Conservation (phyloP, 2,113 vertebrate species). For the Oreochromis tanganicae region DNA sequence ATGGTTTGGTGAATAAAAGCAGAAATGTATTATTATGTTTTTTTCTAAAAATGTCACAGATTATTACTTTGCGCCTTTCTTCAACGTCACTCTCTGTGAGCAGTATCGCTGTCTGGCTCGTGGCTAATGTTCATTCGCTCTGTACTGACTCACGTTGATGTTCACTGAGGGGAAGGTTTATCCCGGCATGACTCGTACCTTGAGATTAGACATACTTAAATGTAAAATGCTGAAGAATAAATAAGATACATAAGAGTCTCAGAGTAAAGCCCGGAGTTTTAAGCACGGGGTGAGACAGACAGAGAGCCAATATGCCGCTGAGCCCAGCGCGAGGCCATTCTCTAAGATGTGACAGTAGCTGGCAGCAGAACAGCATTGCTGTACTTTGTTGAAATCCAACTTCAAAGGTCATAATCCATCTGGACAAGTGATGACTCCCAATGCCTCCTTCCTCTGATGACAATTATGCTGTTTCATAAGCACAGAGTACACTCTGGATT, state of each 20-base stretch:
- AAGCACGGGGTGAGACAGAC: background rate
- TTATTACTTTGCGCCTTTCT: background rate
- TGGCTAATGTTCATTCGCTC: background rate
- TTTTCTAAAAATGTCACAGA: background rate
- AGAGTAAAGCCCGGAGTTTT: background rate
- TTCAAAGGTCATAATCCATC: constrained; percentile 67
- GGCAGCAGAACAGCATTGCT: constrained; percentile 43
- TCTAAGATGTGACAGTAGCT: constrained; percentile 52
- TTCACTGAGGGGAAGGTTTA: background rate
- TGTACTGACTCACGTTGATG: constrained; percentile 12
- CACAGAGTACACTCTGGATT: constrained; percentile 27
- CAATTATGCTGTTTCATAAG: constrained; percentile 51
- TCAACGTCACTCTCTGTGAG: background rate
- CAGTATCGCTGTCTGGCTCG: background rate
- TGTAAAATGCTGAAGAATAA: constrained; percentile 10
- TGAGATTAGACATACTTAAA: background rate
- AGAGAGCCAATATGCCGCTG: background rate
- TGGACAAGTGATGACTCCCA: constrained; percentile 56
- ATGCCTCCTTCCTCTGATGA: constrained; percentile 18
- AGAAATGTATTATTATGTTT: background rate
- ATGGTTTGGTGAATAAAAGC: background rate
- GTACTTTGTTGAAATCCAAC: constrained; percentile 57
- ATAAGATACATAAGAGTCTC: constrained; percentile 2
- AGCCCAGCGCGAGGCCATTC: constrained; percentile 7
- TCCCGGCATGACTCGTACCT: background rate